These are phyloP conservation scores for Noctua comes DNA, from an alignment of 2,888 invertebrate genomes.

Conservation along the genomic window DNA sequence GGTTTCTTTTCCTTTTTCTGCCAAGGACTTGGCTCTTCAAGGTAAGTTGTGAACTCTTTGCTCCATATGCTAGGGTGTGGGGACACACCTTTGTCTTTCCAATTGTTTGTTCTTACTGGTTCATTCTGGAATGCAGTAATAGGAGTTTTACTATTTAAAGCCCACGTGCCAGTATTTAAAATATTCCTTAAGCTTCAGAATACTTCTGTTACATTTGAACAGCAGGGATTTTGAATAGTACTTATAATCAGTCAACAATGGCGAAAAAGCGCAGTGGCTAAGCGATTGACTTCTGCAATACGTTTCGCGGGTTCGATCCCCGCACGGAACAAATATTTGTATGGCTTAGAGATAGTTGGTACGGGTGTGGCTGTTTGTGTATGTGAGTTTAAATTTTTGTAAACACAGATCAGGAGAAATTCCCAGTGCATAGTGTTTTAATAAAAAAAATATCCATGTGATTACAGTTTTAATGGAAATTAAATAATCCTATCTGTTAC, in stretches of 20 bases:
- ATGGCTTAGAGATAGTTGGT: too few species aligned
- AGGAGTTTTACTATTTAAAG: not conserved
- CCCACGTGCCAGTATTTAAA: not conserved
- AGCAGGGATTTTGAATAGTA: not conserved
- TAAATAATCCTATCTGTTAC: not conserved
- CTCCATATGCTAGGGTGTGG: slow-evolving; percentile 88
- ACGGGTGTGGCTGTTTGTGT: too few species aligned
- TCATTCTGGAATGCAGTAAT: slow-evolving; percentile 72
- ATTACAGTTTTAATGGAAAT: not conserved
- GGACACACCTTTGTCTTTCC: slow-evolving; percentile 81
- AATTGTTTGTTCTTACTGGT: slow-evolving; percentile 79
- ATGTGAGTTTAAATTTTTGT: too few species aligned
- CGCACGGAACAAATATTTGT: too few species aligned
- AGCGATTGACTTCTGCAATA: too few species aligned
- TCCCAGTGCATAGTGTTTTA: too few species aligned
- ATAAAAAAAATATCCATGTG: not conserved
- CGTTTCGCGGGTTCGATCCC: too few species aligned
- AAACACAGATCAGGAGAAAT: too few species aligned
- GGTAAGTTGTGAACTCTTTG: slow-evolving; percentile 72
- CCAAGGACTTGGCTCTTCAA: slow-evolving; percentile 78
- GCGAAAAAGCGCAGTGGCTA: too few species aligned
- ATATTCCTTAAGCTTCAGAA: not conserved
- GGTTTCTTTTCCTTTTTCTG: slow-evolving; percentile 76
- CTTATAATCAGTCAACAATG: not conserved
- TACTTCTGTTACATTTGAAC: too few species aligned